phyloP scores from a whole-genome alignment of 1,140 invertebrate genomes.

The Brachionus asplanchnoidis region DNA sequence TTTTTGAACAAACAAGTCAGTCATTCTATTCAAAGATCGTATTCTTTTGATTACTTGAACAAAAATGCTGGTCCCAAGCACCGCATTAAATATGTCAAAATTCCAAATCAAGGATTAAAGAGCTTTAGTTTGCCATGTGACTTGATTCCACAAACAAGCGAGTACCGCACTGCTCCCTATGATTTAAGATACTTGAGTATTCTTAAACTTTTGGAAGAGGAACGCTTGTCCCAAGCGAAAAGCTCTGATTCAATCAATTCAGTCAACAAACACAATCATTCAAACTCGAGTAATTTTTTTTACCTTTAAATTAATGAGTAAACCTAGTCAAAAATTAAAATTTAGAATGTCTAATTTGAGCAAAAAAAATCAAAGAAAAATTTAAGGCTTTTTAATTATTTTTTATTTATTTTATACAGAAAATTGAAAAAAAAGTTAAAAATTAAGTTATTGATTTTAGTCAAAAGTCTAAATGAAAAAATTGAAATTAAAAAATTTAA shows the following conservation, averaged over 20 bases:
- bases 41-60: conserved; percentile 34
- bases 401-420: too few species aligned
- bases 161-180: conserved; percentile 7
- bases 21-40: background rate
- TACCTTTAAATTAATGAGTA: background rate
- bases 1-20: conserved; percentile 35
- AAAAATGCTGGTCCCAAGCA: background rate
- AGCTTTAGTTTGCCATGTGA: background rate
- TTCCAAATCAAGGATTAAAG: conserved; percentile 3
- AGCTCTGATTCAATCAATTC: background rate
- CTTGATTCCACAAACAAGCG: background rate
- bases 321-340: too few species aligned
- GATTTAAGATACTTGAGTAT: conserved; percentile 35
- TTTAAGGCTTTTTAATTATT: too few species aligned
- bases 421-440: too few species aligned
- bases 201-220: conserved; percentile 6
- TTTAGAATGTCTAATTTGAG: too few species aligned
- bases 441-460: too few species aligned
- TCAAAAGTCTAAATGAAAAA: too few species aligned
- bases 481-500: too few species aligned
- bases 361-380: too few species aligned
- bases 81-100: conserved; percentile 28
- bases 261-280: background rate
- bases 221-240: background rate
- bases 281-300: background rate